Conservation (phyloP, 2,797 vertebrate species). For the Taeniopygia guttata region DNA sequence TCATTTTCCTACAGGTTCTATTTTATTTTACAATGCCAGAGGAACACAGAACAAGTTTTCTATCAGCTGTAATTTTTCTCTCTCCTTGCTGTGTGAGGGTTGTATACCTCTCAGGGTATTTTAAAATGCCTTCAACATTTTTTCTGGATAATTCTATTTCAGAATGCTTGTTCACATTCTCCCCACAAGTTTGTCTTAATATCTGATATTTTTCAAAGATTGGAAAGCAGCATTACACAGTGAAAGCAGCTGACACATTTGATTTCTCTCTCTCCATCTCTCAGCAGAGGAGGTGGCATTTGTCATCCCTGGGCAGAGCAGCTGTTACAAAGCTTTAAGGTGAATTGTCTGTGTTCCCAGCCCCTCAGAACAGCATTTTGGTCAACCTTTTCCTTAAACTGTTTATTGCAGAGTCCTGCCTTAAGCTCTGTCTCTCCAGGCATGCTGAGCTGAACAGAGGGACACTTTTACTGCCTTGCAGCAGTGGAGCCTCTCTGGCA, state of each 20-base stretch:
- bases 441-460: neutral
- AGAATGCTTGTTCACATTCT: conserved; percentile 12
- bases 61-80: neutral
- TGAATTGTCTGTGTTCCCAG: neutral
- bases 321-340: conserved; percentile 1
- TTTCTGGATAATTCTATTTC: conserved; percentile 11
- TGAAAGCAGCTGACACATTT: conserved; percentile 11
- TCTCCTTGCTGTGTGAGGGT: neutral
- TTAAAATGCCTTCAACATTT: neutral
- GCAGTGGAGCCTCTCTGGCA: neutral
- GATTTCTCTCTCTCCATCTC: conserved; percentile 9
- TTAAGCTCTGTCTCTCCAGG: neutral
- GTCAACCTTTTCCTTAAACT: neutral
- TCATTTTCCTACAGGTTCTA: neutral
- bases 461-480: rapidly evolving
- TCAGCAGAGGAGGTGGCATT: neutral
- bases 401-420: neutral
- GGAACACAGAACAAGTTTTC: neutral
- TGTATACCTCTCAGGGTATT: neutral
- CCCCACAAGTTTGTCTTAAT: neutral
- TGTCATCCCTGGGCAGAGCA: conserved; percentile 6
- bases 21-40: neutral
- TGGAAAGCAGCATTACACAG: neutral
- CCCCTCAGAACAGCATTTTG: neutral
- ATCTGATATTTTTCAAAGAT: conserved; percentile 33